Evolutionary conservation across 2,113 vertebrate species (phyloP).

Genomic region (Gobiocypris rarus): DNA sequence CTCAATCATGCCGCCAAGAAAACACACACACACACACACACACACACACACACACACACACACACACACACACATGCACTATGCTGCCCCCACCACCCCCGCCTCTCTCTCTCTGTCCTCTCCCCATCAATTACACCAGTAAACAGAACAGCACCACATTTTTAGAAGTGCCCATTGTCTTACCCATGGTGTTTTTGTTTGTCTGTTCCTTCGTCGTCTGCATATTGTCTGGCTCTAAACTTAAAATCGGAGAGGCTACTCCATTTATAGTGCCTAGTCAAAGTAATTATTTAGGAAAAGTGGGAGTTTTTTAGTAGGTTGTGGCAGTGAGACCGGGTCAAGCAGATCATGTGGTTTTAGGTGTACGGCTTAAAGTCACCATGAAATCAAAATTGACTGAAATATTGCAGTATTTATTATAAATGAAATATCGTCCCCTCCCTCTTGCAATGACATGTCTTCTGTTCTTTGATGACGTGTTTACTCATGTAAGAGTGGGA

Average conservation of each 20-base stretch:
- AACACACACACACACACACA: slow-evolving; percentile 72
- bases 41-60: slow-evolving; percentile 69
- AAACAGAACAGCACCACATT: slow-evolving; percentile 49
- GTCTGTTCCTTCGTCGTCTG: slow-evolving; percentile 34
- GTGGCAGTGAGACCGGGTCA: background rate
- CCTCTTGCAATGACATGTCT: no score
- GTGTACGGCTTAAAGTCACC: background rate
- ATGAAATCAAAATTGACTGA: no score
- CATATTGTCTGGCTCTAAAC: slow-evolving; percentile 28
- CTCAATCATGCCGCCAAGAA: slow-evolving; percentile 77
- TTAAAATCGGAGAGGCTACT: background rate
- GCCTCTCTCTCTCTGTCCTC: slow-evolving; percentile 63
- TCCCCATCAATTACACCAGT: slow-evolving; percentile 59
- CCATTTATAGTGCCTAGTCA: slow-evolving; percentile 1
- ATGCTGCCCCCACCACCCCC: slow-evolving; percentile 62
- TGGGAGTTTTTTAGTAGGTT: background rate
- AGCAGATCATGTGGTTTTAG: background rate
- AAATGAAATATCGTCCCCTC: no score
- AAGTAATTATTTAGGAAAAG: background rate
- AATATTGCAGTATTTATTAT: no score
- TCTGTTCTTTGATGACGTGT: no score
- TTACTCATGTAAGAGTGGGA: no score
- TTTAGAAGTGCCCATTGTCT: slow-evolving; percentile 28
- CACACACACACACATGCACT: slow-evolving; percentile 69
- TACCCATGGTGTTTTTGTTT: slow-evolving; percentile 27